These are phyloP conservation scores for Ophthalmolycus amberensis DNA, from an alignment of 2,113 vertebrate species.

Conservation along the genomic window DNA sequence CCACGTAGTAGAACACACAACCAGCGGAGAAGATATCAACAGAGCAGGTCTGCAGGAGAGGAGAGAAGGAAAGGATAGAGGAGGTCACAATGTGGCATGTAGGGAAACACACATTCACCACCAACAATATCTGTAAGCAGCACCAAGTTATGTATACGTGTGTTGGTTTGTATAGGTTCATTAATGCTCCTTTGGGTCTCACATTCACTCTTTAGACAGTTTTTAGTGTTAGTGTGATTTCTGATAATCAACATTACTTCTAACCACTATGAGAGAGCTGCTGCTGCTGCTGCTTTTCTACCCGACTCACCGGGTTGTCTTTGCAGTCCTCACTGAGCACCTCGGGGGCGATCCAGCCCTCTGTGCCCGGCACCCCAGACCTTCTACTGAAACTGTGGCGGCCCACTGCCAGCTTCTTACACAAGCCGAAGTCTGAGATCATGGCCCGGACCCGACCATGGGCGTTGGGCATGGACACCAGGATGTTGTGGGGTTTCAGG, in stretches of 20 bases:
- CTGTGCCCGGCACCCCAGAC: slow-evolving; percentile 94
- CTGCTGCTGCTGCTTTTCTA: not conserved
- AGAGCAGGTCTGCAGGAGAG: slow-evolving; percentile 88
- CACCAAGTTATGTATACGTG: not conserved
- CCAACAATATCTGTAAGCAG: not conserved
- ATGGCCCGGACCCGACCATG: slow-evolving; percentile 94
- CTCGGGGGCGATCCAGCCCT: slow-evolving; percentile 98
- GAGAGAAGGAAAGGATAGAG: not conserved
- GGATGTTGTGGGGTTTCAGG: slow-evolving; percentile 98
- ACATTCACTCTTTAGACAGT: not conserved
- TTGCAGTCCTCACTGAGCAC: slow-evolving; percentile 96
- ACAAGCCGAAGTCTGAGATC: slow-evolving; percentile 98
- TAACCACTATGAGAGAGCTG: not conserved
- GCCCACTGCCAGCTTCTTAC: slow-evolving; percentile 97
- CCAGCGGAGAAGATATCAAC: slow-evolving; percentile 99
- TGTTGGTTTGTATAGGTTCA: not conserved
- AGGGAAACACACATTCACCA: not conserved
- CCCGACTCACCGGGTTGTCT: slow-evolving; percentile 91
- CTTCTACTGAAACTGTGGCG: slow-evolving; percentile 97
- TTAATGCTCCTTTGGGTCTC: not conserved
- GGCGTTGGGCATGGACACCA: slow-evolving; percentile 97
- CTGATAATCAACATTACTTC: not conserved
- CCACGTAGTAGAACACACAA: slow-evolving; percentile 96
- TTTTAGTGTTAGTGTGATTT: not conserved
- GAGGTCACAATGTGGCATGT: not conserved